A percentile compares a stretch with the other conserved stretches of the same genome.
These are phyloP conservation scores for Anhinga anhinga DNA, from an alignment of 2,113 vertebrate genomes.

Conservation along the genomic window DNA sequence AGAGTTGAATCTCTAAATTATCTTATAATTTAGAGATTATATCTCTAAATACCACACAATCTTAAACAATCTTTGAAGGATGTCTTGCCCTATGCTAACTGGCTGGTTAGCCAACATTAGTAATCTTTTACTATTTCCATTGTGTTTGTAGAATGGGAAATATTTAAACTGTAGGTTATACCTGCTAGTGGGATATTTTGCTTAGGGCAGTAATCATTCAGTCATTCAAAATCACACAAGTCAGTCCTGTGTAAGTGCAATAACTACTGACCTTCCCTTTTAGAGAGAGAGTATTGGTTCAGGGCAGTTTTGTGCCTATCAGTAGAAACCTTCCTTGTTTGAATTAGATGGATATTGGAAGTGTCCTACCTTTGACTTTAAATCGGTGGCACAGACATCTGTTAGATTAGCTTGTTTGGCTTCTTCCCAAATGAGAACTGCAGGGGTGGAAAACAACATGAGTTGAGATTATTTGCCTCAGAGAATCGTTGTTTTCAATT, in stretches of 20 bases:
- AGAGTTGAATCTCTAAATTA: background rate
- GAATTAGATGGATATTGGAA: constrained; percentile 36
- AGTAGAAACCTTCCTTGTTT: background rate
- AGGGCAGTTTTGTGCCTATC: background rate
- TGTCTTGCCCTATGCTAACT: background rate
- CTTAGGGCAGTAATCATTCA: background rate
- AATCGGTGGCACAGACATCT: constrained; percentile 21
- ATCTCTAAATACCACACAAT: background rate
- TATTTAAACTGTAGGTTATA: background rate
- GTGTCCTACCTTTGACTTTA: constrained; percentile 42
- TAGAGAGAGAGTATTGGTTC: background rate
- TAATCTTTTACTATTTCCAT: background rate
- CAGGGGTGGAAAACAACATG: constrained; percentile 29
- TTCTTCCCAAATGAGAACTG: constrained; percentile 27
- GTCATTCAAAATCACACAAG: background rate
- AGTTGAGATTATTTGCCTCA: constrained; percentile 49
- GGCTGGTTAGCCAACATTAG: background rate
- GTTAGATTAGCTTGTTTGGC: constrained; percentile 42
- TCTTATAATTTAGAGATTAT: too few relatives aligned
- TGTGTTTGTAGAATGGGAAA: background rate
- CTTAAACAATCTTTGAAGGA: background rate
- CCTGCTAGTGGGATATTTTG: background rate
- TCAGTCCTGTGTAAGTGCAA: background rate
- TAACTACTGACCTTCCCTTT: background rate
- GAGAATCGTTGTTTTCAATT: constrained; percentile 19